Percentiles rank a stretch among this genome's conserved stretches.
Evolutionary conservation across 2,888 invertebrate genomes (phyloP).

Genomic region (Rapana venosa): DNA sequence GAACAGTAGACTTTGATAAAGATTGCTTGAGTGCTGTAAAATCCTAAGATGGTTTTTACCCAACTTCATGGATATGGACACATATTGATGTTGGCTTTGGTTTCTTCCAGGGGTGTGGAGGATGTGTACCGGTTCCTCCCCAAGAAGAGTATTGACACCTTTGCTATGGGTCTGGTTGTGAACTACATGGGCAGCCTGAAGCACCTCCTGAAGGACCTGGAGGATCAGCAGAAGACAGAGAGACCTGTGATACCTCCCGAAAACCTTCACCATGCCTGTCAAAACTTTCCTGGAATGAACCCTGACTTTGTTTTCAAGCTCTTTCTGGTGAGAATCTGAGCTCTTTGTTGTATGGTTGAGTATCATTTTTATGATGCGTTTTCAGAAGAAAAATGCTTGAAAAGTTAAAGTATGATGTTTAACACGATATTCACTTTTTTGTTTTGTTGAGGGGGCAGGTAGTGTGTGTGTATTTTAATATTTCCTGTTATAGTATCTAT

Average conservation of each 20-base stretch:
- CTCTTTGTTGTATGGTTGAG: background rate
- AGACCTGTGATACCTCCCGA: background rate
- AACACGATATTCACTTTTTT: too few species aligned
- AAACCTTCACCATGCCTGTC: background rate
- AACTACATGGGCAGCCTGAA: conserved; percentile 28
- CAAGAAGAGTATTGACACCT: conserved; percentile 19
- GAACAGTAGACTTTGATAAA: too few species aligned
- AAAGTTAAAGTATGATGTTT: too few species aligned
- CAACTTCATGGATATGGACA: too few species aligned
- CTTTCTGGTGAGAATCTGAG: conserved; percentile 5
- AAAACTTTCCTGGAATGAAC: background rate
- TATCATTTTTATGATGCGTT: too few species aligned
- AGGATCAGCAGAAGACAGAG: background rate
- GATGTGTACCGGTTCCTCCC: background rate
- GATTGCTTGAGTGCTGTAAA: too few species aligned
- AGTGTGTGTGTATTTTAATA: too few species aligned
- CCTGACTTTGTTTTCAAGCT: background rate
- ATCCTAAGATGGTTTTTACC: too few species aligned
- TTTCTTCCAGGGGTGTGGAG: background rate
- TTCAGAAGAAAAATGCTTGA: too few species aligned
- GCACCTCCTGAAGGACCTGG: background rate
- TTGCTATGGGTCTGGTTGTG: conserved; percentile 33
- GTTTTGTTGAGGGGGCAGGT: too few species aligned
- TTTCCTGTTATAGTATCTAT: too few species aligned
- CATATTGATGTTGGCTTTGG: background rate